Conservation (phyloP, 2,797 vertebrate species). For the Paratrypauchen microcephalus region DNA sequence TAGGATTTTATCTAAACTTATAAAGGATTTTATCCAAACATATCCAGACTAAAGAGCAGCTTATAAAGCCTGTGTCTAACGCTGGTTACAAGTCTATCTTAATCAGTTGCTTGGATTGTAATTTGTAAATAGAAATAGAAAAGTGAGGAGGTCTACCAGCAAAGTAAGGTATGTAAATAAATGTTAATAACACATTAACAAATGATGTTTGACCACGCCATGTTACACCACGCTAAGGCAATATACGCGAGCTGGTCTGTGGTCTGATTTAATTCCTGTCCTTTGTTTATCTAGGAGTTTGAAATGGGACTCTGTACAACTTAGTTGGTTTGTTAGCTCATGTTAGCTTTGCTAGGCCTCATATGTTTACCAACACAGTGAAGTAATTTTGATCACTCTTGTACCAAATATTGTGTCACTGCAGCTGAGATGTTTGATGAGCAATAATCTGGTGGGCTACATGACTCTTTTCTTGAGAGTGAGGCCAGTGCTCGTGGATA, state of each 20-base stretch:
- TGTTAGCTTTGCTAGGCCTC: slow-evolving; percentile 10
- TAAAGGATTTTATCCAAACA: not conserved
- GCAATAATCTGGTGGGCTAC: not conserved
- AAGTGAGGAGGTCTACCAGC: not conserved
- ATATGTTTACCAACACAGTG: not conserved
- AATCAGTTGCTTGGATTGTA: not conserved
- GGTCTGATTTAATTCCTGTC: not conserved
- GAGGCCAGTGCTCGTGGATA: slow-evolving; percentile 21
- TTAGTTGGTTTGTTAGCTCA: not conserved
- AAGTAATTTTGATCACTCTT: not conserved
- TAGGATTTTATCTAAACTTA: too few relatives aligned
- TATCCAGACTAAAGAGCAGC: not conserved
- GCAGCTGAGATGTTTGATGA: not conserved
- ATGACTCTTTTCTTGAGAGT: slow-evolving; percentile 10
- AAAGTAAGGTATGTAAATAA: slow-evolving; percentile 43
- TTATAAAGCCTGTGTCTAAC: not conserved
- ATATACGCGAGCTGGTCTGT: not conserved
- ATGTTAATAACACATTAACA: slow-evolving; percentile 20
- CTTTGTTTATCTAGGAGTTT: not conserved
- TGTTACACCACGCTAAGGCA: too few relatives aligned
- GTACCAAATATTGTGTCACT: not conserved
- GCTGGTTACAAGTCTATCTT: slow-evolving; percentile 2
- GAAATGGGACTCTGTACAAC: not conserved
- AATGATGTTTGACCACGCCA: too few relatives aligned
- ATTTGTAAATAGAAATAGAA: slow-evolving; percentile 6